phyloP scores from a whole-genome alignment of 1,140 invertebrate genomes.

The Drosophila melanica region DNA sequence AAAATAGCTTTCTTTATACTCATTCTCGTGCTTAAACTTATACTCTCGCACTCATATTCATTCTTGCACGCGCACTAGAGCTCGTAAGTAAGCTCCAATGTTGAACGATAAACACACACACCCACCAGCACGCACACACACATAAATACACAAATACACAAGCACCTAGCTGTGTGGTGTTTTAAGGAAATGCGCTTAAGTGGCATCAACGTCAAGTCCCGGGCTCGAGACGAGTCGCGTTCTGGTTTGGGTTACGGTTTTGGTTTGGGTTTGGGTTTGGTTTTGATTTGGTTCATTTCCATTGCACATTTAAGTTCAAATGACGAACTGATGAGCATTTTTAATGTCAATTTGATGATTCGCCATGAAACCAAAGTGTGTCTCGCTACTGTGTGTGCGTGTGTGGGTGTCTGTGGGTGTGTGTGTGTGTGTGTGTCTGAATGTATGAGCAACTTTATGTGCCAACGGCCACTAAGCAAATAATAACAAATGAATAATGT shows the following conservation, averaged over 20 bases:
- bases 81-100: slow-evolving; percentile 8
- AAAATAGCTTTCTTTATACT: neutral
- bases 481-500: slow-evolving; percentile 59
- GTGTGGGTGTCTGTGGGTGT: neutral
- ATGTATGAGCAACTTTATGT: slow-evolving; percentile 17
- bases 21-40: neutral
- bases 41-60: neutral
- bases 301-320: slow-evolving; percentile 18
- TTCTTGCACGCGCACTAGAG: neutral
- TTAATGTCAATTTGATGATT: slow-evolving; percentile 44
- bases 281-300: slow-evolving; percentile 1
- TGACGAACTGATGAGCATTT: slow-evolving; percentile 21
- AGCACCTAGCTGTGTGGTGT: neutral
- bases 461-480: slow-evolving; percentile 44
- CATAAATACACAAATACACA: neutral
- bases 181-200: slow-evolving; percentile 18
- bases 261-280: neutral
- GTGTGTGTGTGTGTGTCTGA: slow-evolving; percentile 9
- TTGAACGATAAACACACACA: neutral
- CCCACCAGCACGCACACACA: neutral
- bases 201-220: slow-evolving; percentile 15
- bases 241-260: neutral
- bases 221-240: slow-evolving; percentile 10
- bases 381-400: neutral
- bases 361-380: slow-evolving; percentile 18